Percentiles rank a stretch among this genome's conserved stretches.
phyloP scores from a whole-genome alignment of 2,888 invertebrate genomes.

The Phrixothrix hirtus region DNA sequence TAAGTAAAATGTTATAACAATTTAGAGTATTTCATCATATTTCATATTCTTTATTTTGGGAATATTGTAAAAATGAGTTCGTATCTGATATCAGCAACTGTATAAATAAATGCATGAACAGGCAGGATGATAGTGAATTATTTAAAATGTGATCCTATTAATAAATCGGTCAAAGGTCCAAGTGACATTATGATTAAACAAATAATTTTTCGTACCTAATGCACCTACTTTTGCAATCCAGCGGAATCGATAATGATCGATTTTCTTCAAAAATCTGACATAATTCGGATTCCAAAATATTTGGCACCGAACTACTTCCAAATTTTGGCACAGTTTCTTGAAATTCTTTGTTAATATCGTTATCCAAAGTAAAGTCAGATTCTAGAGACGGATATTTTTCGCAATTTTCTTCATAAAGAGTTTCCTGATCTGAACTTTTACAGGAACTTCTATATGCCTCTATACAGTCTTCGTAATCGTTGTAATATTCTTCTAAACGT shows the following conservation, averaged over 20 bases:
- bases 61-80: too few species aligned
- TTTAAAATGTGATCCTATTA: too few species aligned
- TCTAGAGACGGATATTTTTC: background rate
- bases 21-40: too few species aligned
- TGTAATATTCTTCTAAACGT: conserved; percentile 62
- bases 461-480: conserved; percentile 66
- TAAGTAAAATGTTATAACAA: too few species aligned
- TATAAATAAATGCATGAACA: too few species aligned
- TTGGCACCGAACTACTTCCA: conserved; percentile 62
- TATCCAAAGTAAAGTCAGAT: background rate
- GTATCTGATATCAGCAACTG: too few species aligned
- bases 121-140: too few species aligned
- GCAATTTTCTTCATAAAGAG: background rate
- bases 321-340: conserved; percentile 36
- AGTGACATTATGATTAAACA: too few species aligned
- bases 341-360: background rate
- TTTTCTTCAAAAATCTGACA: background rate
- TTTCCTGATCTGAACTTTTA: conserved; percentile 10
- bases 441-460: conserved; percentile 56
- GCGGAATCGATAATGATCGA: background rate
- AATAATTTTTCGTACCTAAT: background rate
- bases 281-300: conserved; percentile 50
- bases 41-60: too few species aligned
- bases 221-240: background rate
- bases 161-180: too few species aligned